These are phyloP conservation scores for Colaptes auratus DNA, from an alignment of 2,113 vertebrate species.

Conservation along the genomic window DNA sequence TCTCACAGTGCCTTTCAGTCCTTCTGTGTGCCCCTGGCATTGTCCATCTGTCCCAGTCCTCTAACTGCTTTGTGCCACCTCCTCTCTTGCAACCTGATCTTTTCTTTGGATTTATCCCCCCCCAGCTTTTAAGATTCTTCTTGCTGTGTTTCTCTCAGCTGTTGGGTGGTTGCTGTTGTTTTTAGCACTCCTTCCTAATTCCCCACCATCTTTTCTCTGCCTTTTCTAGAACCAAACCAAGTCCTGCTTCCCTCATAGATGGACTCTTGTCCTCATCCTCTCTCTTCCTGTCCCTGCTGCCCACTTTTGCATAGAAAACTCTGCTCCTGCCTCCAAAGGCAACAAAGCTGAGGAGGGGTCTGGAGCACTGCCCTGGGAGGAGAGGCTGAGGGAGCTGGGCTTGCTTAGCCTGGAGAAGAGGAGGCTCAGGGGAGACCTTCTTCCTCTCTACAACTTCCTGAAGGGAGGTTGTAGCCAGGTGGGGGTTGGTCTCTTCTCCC, in stretches of 20 bases:
- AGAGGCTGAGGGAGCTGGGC: too few species aligned
- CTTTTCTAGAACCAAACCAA: too few species aligned
- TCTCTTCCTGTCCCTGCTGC: not conserved
- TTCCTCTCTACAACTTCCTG: too few species aligned
- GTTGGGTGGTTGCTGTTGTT: not conserved
- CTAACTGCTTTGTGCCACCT: not conserved
- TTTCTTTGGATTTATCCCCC: not conserved
- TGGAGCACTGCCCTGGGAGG: too few species aligned
- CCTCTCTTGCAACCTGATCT: not conserved
- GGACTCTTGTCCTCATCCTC: not conserved
- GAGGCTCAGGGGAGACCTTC: too few species aligned
- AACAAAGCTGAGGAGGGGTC: too few species aligned
- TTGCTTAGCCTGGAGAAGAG: too few species aligned
- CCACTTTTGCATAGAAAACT: not conserved
- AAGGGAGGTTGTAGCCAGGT: too few species aligned
- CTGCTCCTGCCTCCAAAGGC: not conserved
- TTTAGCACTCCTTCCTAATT: not conserved
- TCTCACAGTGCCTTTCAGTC: not conserved
- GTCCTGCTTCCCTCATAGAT: fast-evolving
- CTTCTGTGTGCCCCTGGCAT: too few species aligned
- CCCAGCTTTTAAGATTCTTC: not conserved
- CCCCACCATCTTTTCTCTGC: not conserved
- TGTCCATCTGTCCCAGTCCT: not conserved
- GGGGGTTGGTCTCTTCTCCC: too few species aligned
- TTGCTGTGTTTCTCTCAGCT: not conserved